phyloP scores from a whole-genome alignment of 2,888 invertebrate species.

The Eristalis pertinax region DNA sequence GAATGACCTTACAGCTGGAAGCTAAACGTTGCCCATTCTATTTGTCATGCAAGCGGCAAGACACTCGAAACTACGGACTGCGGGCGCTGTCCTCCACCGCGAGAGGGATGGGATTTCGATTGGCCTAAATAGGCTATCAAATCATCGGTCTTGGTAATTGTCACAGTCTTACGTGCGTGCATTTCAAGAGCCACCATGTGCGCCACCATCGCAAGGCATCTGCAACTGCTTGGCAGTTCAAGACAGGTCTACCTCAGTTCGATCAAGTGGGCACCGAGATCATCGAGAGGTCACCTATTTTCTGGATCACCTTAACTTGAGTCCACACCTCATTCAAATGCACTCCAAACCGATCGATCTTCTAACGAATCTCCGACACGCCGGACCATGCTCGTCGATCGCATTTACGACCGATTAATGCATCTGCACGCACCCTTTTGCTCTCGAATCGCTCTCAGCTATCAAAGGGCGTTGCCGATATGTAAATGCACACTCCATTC shows the following conservation, averaged over 20 bases:
- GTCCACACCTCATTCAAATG: not conserved
- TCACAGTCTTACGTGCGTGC: not conserved
- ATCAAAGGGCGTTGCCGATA: conserved; percentile 34
- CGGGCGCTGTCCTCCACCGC: not conserved
- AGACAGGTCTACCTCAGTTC: not conserved
- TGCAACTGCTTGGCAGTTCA: not conserved
- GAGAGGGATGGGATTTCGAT: not conserved
- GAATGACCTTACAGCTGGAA: not conserved
- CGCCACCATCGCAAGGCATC: not conserved
- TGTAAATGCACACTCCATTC: not conserved
- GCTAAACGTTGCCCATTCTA: not conserved
- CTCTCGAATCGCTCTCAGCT: conserved; percentile 5
- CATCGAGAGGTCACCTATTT: not conserved
- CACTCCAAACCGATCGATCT: not conserved
- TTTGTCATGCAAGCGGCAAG: not conserved
- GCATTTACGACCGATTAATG: conserved; percentile 1
- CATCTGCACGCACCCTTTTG: not conserved
- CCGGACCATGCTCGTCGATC: not conserved
- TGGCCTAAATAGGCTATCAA: not conserved
- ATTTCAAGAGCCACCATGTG: not conserved
- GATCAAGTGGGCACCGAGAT: not conserved
- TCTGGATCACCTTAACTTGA: not conserved
- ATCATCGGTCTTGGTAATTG: not conserved
- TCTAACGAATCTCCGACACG: not conserved
- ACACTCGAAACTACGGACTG: not conserved